These are phyloP conservation scores for Premnoplex brunnescens DNA, from an alignment of 2,797 vertebrate species.

Conservation along the genomic window DNA sequence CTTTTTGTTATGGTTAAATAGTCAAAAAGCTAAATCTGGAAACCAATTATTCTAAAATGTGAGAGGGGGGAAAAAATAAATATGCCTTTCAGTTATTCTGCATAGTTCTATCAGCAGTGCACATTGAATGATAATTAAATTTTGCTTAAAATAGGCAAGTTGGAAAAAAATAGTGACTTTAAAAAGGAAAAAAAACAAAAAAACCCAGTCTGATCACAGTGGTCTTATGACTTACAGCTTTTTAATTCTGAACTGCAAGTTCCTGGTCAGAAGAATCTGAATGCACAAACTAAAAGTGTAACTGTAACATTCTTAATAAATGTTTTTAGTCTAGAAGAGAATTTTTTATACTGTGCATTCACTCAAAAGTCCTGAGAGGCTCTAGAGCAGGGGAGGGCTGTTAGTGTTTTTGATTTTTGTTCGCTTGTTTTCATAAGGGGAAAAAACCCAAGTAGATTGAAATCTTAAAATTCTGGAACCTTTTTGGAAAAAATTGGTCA, in stretches of 20 bases:
- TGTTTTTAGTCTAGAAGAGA: neutral
- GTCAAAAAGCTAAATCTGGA: neutral
- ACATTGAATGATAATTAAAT: neutral
- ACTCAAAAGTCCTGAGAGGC: neutral
- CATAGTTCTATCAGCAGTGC: neutral
- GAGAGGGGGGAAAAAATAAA: neutral
- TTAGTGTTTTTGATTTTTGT: neutral
- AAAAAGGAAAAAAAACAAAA: neutral
- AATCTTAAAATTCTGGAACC: neutral
- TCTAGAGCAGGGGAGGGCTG: rapidly evolving
- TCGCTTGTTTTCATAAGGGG: neutral
- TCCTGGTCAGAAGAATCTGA: neutral
- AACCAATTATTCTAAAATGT: neutral
- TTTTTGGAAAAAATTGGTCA: neutral
- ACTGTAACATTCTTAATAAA: neutral
- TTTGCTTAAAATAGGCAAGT: neutral
- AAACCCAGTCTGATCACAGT: neutral
- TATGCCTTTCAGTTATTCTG: neutral
- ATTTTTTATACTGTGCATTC: neutral
- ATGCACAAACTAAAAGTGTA: neutral
- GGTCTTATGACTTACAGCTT: neutral
- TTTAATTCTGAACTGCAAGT: neutral
- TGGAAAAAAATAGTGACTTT: neutral
- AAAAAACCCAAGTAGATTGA: neutral
- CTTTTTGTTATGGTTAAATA: neutral